Conservation (phyloP, 2,113 vertebrate species). For the Nicator chloris region DNA sequence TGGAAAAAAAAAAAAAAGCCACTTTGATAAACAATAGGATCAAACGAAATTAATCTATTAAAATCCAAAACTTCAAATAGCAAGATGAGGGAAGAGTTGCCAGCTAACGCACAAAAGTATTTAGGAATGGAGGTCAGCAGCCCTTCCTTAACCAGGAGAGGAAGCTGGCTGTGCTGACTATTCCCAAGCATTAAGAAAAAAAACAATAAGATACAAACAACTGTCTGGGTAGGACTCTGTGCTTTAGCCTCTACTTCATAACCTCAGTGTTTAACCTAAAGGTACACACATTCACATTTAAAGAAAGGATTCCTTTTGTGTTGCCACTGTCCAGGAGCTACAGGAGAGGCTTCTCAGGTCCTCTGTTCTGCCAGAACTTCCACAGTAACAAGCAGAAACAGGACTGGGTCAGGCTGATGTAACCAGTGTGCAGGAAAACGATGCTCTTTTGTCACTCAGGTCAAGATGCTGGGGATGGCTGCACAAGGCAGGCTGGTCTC, state of each 20-base stretch:
- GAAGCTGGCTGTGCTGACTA: background rate
- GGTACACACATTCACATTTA: accelerated
- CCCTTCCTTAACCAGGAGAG: background rate
- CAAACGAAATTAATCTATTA: background rate
- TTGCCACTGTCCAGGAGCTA: background rate
- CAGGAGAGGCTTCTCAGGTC: background rate
- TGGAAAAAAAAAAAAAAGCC: accelerated
- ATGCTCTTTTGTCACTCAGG: background rate
- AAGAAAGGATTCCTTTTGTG: background rate
- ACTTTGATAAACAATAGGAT: background rate
- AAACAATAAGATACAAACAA: background rate
- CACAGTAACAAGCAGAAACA: background rate
- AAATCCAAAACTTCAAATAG: background rate
- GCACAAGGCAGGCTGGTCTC: background rate
- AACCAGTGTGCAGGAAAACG: background rate
- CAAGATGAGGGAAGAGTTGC: background rate
- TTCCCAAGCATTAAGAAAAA: background rate
- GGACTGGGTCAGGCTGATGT: background rate
- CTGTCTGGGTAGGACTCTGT: background rate
- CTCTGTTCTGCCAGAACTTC: background rate
- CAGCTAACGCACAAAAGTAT: background rate
- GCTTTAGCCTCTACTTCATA: background rate
- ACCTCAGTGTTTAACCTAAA: background rate
- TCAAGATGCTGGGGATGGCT: background rate
- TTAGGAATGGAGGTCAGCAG: background rate